Conservation (phyloP, 1,140 invertebrate genomes). For the Drosophila baimaii region DNA sequence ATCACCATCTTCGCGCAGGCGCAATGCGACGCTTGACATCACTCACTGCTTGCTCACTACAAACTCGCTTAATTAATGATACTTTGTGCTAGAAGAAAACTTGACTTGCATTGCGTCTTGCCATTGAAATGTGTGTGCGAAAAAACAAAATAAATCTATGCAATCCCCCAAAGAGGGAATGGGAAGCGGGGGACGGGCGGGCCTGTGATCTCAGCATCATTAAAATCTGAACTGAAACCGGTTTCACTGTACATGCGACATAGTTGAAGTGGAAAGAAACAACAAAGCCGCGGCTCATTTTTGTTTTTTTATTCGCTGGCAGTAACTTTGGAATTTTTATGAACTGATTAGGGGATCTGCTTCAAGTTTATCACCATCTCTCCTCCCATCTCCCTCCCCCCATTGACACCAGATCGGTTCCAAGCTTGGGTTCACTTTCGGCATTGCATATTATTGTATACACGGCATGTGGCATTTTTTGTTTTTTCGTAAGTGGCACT, state of each 20-base stretch:
- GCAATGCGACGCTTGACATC: conserved; percentile 66
- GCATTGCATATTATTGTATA: conserved; percentile 34
- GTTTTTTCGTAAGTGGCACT: conserved; percentile 17
- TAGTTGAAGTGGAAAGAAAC: conserved; percentile 47
- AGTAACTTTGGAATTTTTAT: conserved; percentile 55
- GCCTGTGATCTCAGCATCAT: conserved; percentile 62
- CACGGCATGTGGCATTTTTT: conserved; percentile 20
- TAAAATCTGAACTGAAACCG: conserved; percentile 63
- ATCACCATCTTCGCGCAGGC: conserved; percentile 62
- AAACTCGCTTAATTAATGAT: conserved; percentile 59
- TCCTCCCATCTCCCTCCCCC: too few species aligned
- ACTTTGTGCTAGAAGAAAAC: conserved; percentile 57
- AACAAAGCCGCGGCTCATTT: conserved; percentile 47
- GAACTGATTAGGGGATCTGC: conserved; percentile 28
- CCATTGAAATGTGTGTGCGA: conserved; percentile 60
- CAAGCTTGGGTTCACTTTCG: conserved; percentile 53
- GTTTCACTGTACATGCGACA: conserved; percentile 68
- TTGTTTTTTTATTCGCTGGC: conserved; percentile 35
- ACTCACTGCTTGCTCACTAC: conserved; percentile 26
- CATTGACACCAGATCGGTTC: conserved; percentile 11
- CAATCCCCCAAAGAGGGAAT: conserved; percentile 1
- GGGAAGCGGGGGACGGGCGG: conserved; percentile 1
- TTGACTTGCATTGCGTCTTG: conserved; percentile 56
- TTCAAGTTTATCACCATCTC: conserved; percentile 13
- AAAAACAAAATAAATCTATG: conserved; percentile 52